These are phyloP conservation scores for Poecilia velifera DNA, from an alignment of 2,797 vertebrate genomes.

Conservation along the genomic window DNA sequence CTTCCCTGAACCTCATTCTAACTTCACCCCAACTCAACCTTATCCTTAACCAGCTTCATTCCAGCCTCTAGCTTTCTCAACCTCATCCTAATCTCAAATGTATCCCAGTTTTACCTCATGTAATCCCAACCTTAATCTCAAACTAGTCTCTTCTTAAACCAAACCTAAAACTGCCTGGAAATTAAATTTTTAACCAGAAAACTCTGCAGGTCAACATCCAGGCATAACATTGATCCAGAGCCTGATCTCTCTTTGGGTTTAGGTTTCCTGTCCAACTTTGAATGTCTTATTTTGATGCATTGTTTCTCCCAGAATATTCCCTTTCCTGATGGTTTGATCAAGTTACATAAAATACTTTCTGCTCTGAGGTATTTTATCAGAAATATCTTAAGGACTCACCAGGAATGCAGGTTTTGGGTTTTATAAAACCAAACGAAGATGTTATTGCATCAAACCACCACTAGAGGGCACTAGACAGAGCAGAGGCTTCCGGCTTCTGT, in stretches of 20 bases:
- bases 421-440: background rate
- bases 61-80: background rate
- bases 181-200: background rate
- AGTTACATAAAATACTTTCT: background rate
- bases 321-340: background rate
- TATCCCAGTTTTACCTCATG: background rate
- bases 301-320: background rate
- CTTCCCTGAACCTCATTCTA: background rate
- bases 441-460: too few species aligned
- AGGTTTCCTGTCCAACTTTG: background rate
- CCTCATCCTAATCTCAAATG: background rate
- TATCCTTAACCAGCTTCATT: background rate
- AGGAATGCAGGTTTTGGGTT: background rate
- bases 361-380: background rate
- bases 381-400: background rate
- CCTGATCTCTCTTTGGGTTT: background rate
- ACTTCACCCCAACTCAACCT: background rate
- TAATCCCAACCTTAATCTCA: background rate
- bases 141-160: background rate
- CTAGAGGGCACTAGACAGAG: background rate
- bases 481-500: background rate
- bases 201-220: background rate
- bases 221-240: background rate
- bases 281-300: background rate
- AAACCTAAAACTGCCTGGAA: background rate